phyloP scores from a whole-genome alignment of 2,113 vertebrate genomes.

The Elanoides forficatus region DNA sequence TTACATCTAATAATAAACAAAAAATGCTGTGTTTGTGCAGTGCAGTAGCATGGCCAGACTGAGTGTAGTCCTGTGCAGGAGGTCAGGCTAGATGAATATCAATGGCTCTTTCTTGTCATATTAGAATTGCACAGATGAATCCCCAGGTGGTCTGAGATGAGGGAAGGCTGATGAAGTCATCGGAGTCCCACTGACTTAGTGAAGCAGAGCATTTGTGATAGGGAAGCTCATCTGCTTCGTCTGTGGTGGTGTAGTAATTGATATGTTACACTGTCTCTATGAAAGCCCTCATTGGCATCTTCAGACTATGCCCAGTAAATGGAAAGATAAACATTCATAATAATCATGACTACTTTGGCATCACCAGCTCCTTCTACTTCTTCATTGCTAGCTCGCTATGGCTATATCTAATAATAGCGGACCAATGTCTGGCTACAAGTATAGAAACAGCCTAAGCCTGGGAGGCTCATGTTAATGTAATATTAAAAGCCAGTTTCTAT shows the following conservation, averaged over 20 bases:
- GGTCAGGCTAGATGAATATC: not conserved
- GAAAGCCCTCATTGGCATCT: not conserved
- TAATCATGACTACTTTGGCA: not conserved
- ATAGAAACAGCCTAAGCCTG: not conserved
- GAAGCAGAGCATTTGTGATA: not conserved
- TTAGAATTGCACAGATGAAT: not conserved
- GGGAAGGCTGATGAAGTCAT: not conserved
- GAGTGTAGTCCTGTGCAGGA: not conserved
- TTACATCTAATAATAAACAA: conserved; percentile 38
- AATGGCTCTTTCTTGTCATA: not conserved
- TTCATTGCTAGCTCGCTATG: not conserved
- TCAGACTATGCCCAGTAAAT: not conserved
- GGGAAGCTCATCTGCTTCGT: not conserved
- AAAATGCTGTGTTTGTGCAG: not conserved
- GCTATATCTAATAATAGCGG: not conserved
- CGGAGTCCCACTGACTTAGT: not conserved
- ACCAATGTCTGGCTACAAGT: not conserved
- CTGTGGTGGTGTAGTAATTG: not conserved
- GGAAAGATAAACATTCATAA: not conserved
- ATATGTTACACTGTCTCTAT: not conserved
- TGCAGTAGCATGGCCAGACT: not conserved
- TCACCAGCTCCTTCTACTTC: not conserved
- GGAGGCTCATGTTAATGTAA: not conserved
- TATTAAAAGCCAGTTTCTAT: not conserved
- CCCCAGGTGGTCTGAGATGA: not conserved